Base-by-base conservation (phyloP, 2,797 vertebrate genomes). In the Holocentrus rufus region DNA sequence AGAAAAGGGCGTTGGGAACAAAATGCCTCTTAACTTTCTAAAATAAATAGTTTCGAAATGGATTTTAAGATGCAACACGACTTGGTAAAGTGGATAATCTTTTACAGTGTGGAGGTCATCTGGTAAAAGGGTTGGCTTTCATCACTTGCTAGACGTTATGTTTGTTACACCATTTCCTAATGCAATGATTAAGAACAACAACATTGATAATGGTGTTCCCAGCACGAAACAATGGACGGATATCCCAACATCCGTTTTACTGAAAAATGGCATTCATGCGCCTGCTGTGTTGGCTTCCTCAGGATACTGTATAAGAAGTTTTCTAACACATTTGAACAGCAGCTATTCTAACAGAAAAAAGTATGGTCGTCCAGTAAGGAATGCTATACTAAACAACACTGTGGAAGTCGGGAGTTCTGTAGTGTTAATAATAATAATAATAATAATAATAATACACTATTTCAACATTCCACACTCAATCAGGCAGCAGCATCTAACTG, bases 171-270 rank as follows among this genome's bases (percentile, higher is more conserved):
- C 23, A 64, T 83, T 91, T 93, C 91, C 92, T 89, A 89, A 90
- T 86, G 81, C 87, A 83, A 82, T 90, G 88, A 90, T 90, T 89
- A 89, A 88, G 84, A 90, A 89, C 85, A 91, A 92, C 90, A 91
- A 89, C 89, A 87, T 36, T 81, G 88, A 90, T 90, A 88, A 85
- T 89, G 57, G 82, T 80, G 90, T 94, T 94, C 93, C 92, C 93
- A 93, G 87, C 83, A 76, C 13, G 5, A 81, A 84, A 94, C 94
- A 94, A 94, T 93, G 75, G 89, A 66, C 87, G 94, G 94, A 94
- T 92, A 92, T 86, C 88, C 91, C 88, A 90, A 86, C 91, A 90
- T 93, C 89, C 88, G 81, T 88, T 89, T 88, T 31, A 82, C 85
- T 85, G 88, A 94, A 93, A 92, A 88, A 88, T 83, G 86, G 86